Conservation (phyloP, 1,140 invertebrate species). For the Adoxophyes honmai region DNA sequence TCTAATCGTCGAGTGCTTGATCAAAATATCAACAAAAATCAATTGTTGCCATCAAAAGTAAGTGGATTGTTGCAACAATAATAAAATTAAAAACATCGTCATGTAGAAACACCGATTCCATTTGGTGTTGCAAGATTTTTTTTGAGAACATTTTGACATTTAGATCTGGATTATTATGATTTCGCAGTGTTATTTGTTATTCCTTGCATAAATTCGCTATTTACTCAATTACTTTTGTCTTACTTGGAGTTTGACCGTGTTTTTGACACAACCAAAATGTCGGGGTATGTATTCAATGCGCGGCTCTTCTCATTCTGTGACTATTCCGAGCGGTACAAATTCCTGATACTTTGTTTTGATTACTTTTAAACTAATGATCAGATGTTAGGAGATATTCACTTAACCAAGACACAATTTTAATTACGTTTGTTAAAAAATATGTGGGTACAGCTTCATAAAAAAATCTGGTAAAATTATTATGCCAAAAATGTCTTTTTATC, state of each 20-base stretch:
- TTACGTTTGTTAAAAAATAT: no score
- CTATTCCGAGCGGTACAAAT: no score
- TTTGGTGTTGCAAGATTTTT: conserved; percentile 60
- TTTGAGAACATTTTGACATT: conserved; percentile 26
- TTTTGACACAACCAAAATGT: conserved; percentile 1
- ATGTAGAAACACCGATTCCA: conserved; percentile 56
- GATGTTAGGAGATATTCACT: no score
- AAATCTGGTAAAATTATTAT: no score
- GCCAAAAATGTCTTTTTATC: no score
- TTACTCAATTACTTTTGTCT: no score
- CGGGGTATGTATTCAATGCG: conserved; percentile 11
- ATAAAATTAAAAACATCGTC: conserved; percentile 40
- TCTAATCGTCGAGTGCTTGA: neutral
- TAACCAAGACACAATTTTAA: no score
- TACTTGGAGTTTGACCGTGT: neutral
- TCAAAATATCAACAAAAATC: conserved; percentile 17
- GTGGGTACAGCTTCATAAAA: no score
- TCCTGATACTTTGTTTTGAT: no score
- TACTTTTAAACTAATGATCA: no score
- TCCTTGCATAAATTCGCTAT: neutral
- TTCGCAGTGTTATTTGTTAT: conserved; percentile 5
- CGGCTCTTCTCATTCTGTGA: no score
- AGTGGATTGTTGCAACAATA: conserved; percentile 66
- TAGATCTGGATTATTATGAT: conserved; percentile 11
- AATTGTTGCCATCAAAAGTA: conserved; percentile 63